A percentile compares a stretch with the other conserved stretches of the same genome.
phyloP scores from a whole-genome alignment of 2,888 invertebrate genomes.

The Sesia bembeciformis region DNA sequence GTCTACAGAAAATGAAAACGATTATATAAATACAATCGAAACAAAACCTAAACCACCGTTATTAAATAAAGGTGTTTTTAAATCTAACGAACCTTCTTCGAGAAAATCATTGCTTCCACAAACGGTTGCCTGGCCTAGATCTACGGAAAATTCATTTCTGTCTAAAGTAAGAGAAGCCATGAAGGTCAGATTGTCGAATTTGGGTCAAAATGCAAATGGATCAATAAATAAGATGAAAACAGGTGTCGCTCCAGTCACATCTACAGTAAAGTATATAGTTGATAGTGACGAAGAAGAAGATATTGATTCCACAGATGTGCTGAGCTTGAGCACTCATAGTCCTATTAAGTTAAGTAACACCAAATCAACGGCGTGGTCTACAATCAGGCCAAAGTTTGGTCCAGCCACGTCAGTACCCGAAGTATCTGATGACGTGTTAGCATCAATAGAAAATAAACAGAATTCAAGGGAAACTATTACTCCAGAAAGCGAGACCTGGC shows the following conservation, averaged over 20 bases:
- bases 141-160: conserved; percentile 22
- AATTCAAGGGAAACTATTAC: neutral
- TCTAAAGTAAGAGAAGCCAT: conserved; percentile 30
- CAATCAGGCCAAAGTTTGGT: neutral
- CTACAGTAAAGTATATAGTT: too few species aligned
- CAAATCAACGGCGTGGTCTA: too few species aligned
- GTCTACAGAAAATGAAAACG: too few species aligned
- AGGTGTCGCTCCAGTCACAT: too few species aligned
- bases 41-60: too few species aligned
- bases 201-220: neutral
- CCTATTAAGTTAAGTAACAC: too few species aligned
- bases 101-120: neutral
- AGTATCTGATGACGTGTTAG: neutral
- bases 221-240: neutral
- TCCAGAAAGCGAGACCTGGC: neutral
- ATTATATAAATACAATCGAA: too few species aligned
- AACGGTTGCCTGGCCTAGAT: conserved; percentile 16
- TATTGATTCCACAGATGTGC: neutral
- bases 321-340: too few species aligned
- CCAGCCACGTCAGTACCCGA: neutral
- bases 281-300: neutral
- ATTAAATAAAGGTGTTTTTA: too few species aligned
- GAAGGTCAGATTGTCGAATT: conserved; percentile 13
- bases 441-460: neutral
- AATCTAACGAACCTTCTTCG: neutral